phyloP scores from a whole-genome alignment of 2,797 vertebrate genomes.

The Kryptolebias ocellatus region DNA sequence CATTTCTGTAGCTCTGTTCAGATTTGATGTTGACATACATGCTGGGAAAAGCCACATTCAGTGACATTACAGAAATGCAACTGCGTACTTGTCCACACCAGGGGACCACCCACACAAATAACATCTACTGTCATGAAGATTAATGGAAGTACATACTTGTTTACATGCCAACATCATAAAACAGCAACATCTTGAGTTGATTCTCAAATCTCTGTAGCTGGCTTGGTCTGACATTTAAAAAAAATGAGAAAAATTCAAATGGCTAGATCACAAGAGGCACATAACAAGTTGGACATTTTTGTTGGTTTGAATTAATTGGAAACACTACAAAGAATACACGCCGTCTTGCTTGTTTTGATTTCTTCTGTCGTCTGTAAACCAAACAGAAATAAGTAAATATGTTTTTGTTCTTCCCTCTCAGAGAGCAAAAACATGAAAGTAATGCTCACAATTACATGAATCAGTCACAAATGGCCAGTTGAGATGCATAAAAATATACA shows the following conservation, averaged over 20 bases:
- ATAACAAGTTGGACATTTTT: background rate
- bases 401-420: background rate
- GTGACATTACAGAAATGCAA: background rate
- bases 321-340: background rate
- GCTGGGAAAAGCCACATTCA: background rate
- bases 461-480: background rate
- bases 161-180: constrained; percentile 1
- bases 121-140: background rate
- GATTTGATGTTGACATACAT: background rate
- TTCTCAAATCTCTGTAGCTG: background rate
- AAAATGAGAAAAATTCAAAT: background rate
- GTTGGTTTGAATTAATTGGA: background rate
- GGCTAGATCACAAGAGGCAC: background rate
- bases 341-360: background rate
- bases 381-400: background rate
- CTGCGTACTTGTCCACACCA: background rate
- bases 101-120: background rate
- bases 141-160: background rate
- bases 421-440: background rate
- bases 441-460: background rate
- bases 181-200: background rate
- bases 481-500: background rate
- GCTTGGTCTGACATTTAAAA: background rate
- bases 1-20: background rate
- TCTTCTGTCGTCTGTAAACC: background rate